Evolutionary conservation across 2,888 invertebrate species (phyloP), one percentile per base, ranked within the genome.

Genomic region (Heliconius ismenius): DNA sequence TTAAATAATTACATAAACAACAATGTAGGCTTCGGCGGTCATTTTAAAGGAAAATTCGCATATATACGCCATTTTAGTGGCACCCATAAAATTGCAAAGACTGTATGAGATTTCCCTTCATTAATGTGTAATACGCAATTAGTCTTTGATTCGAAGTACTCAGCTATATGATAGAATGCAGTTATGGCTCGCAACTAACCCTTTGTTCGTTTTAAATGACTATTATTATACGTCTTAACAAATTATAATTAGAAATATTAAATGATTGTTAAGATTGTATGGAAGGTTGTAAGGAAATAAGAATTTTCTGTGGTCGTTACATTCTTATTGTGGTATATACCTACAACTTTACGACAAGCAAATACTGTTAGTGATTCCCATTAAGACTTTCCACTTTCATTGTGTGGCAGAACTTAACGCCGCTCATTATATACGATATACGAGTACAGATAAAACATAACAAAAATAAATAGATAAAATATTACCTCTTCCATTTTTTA

Each of bases 11-110:
- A 79, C 78, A 79, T 73, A 75, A 77, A 77, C 76, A 78, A 83
- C 83, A 83, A 78, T 81, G 83, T 82, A 80, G 74, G 75, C 80
- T 49, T 72, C 78, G 83, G 78, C 78, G 77, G 65, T 72, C 74
- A 32, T 78, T 69, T 77, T 83, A 84, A 86, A 83, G 82, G 81
- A 83, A 60, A 86, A 85, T 87, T 88, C 86, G 83, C 90, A 87
- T 83, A 81, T 81, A 81, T 82, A 83, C 84, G 89, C 82, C 78
- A 87, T 81, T 78, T 86, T 83, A 82, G 83, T 84, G 84, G 80
- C 80, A 76, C 81, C 82, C 83, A 81, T 88, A 85, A 88, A 87
- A 83, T 79, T 76, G 81, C 75, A 77, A 77, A 82, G 82, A 81
- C 81, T 78, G 79, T 81, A 80, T 81, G 81, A 81, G 81, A 80